These are phyloP conservation scores for Drosophila rufa DNA, from an alignment of 1,140 invertebrate genomes.

Conservation along the genomic window DNA sequence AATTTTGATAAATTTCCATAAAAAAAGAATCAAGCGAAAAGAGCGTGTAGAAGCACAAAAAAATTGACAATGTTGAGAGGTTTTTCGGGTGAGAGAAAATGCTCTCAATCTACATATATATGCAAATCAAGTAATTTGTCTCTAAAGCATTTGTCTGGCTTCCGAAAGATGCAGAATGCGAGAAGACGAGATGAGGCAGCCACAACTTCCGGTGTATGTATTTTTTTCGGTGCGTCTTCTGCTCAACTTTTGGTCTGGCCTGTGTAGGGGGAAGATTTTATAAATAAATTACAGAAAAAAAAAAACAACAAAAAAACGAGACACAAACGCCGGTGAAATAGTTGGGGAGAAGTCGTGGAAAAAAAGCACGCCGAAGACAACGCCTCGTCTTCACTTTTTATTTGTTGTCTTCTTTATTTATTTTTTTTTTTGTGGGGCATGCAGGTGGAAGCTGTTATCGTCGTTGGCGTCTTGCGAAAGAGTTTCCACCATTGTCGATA, in stretches of 20 bases:
- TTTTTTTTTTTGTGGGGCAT: conserved; percentile 36
- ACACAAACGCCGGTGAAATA: conserved; percentile 40
- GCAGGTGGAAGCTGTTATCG: conserved; percentile 75
- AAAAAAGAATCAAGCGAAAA: conserved; percentile 59
- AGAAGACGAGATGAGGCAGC: conserved; percentile 61
- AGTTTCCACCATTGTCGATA: conserved; percentile 59
- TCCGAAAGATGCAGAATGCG: conserved; percentile 32
- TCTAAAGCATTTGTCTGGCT: conserved; percentile 64
- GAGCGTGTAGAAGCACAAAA: conserved; percentile 47
- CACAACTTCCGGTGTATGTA: conserved; percentile 73
- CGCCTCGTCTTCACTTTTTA: conserved; percentile 53
- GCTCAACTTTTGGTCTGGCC: conserved; percentile 47
- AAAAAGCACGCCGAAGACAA: conserved; percentile 23
- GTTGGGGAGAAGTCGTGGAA: conserved; percentile 41
- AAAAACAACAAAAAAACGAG: conserved; percentile 25
- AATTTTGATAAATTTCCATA: conserved; percentile 75
- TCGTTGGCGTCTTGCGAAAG: conserved; percentile 75
- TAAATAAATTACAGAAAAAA: conserved; percentile 74
- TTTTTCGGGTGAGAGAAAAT: conserved; percentile 58
- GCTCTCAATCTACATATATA: conserved; percentile 41
- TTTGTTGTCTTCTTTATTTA: conserved; percentile 5
- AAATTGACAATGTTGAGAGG: conserved; percentile 76
- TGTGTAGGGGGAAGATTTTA: conserved; percentile 72
- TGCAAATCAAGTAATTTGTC: conserved; percentile 83
- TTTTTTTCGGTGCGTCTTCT: conserved; percentile 45